These are phyloP conservation scores for Cyclura pinguis DNA, from an alignment of 2,797 vertebrate genomes.

Conservation along the genomic window DNA sequence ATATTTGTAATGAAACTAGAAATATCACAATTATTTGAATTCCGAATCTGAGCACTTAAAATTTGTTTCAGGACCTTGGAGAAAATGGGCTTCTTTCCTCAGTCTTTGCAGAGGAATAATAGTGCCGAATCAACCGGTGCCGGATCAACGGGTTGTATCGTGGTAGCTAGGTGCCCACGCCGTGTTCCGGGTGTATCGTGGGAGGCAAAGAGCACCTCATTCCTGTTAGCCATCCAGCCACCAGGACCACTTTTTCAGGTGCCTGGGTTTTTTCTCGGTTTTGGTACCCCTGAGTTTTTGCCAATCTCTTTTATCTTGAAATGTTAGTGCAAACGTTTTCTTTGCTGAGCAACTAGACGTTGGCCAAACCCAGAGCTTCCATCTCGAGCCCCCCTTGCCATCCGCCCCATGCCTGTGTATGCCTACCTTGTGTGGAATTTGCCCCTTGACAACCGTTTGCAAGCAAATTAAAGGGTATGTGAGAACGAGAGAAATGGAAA, in stretches of 20 bases:
- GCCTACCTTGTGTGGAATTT: slow-evolving; percentile 34
- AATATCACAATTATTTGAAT: neutral
- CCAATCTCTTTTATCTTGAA: neutral
- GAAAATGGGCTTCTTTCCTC: too few species aligned
- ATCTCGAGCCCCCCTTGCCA: slow-evolving; percentile 39
- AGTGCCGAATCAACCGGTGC: neutral
- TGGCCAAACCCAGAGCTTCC: slow-evolving; percentile 20
- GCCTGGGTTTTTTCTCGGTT: neutral
- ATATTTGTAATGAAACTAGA: too few species aligned
- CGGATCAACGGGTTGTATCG: neutral
- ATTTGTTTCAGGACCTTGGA: neutral
- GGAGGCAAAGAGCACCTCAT: too few species aligned
- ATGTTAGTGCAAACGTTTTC: neutral
- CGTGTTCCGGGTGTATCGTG: neutral
- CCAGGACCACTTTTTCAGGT: neutral
- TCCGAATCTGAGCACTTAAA: neutral
- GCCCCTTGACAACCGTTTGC: slow-evolving; percentile 55
- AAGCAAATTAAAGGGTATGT: slow-evolving; percentile 67
- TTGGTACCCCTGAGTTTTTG: neutral
- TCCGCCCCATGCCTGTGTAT: neutral
- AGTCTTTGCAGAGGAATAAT: neutral
- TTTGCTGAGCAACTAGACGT: neutral
- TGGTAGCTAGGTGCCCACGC: neutral
- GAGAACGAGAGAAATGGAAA: slow-evolving; percentile 68
- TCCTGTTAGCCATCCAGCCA: too few species aligned